phyloP scores from a whole-genome alignment of 2,113 vertebrate genomes.

The Isichthys henryi region DNA sequence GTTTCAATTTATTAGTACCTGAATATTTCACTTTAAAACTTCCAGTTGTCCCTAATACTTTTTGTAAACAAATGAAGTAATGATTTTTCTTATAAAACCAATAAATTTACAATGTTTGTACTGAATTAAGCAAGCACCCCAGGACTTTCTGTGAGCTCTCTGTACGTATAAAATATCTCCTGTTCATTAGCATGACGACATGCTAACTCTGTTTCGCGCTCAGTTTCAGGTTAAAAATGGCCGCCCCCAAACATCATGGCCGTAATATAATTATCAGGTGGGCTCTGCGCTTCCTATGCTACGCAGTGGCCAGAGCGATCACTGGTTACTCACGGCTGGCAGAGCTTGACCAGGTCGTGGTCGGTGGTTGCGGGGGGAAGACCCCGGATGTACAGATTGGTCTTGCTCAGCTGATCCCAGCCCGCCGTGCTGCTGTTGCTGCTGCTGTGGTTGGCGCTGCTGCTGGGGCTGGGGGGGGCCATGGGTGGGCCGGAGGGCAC shows the following conservation, averaged over 20 bases:
- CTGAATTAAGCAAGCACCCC: not conserved
- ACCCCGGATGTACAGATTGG: constrained; percentile 96
- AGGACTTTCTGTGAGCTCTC: not conserved
- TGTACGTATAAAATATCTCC: not conserved
- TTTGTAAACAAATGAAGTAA: too few species aligned
- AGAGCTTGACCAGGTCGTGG: constrained; percentile 97
- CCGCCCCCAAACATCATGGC: not conserved
- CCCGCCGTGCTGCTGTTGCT: constrained; percentile 88
- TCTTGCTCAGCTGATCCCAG: constrained; percentile 99
- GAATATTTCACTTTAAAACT: not conserved
- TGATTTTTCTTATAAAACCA: not conserved
- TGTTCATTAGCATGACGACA: not conserved
- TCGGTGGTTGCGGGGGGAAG: constrained; percentile 93
- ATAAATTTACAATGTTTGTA: not conserved
- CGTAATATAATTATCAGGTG: not conserved
- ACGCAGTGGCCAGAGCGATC: not conserved
- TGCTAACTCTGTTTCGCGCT: not conserved
- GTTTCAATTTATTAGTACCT: not conserved
- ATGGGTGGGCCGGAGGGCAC: constrained; percentile 85
- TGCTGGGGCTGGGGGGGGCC: constrained; percentile 96
- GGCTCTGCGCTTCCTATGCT: not conserved
- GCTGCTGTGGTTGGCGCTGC: constrained; percentile 84
- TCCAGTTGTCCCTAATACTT: not conserved
- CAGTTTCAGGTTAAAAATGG: not conserved
- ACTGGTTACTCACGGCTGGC: constrained; percentile 85